Base-by-base conservation (phyloP, 2,888 invertebrate genomes). In the Spilarctia lutea region DNA sequence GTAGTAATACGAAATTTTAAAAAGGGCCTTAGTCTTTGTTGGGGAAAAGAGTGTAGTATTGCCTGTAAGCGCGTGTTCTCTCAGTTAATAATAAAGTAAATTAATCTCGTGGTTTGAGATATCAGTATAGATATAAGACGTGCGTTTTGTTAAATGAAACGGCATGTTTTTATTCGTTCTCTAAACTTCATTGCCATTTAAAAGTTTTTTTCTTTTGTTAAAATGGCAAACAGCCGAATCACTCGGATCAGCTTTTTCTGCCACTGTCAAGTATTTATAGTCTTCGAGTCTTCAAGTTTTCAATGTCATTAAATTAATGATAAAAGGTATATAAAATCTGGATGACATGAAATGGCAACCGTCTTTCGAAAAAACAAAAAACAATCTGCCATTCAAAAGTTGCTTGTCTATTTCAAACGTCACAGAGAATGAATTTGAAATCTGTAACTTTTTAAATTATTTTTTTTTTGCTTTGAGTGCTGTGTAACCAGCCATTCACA, bases 91-190 rank as follows among this genome's bases (percentile, higher is more conserved):
- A 39, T 52, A 65, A 24, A 13, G 67, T 67, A 35, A 63, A 65
- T 45, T 45, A 68, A 71, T 74, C 71, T 74, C 48, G 67, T 68
- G 74, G 33, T 56, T 60, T 68, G 60, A 45, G 75, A 69, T 72
- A 74, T 56, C 60, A 60, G 13, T 48, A 20, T 27, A 70, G 56
- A 56, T 74, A 71, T 67, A 63, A 60, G 10, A 24, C 8, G 69
- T 39, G 68, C 35, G n/a, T 48, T 45, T 7, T 33, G 16, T 16
- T 27, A 45, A 60, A 67, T 35, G 24, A 20, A 24, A 30, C 18
- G 18, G 27, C 27, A 27, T 3, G 4, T 67, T n/a, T 45, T 30
- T 30, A 16, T 16, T 30, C 18, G 18, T 30, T 63, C 30, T 18
- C 3, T 27, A 30, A 16, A 30, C 27, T n/a, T n/a, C n/a, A n/a